phyloP scores from a whole-genome alignment of 2,797 vertebrate species.

The Phrynocephalus forsythii region DNA sequence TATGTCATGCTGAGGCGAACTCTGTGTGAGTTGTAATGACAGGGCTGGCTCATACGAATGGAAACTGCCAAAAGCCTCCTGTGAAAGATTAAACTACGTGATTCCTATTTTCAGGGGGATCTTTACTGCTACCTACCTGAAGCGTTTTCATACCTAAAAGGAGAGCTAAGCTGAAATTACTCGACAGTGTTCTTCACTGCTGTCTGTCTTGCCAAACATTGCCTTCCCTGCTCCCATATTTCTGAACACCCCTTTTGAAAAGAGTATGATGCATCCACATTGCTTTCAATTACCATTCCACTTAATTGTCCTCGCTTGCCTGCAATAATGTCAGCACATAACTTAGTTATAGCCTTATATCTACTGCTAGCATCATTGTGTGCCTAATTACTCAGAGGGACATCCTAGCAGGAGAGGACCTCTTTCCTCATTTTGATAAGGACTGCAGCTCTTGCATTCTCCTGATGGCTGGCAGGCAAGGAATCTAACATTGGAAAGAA shows the following conservation, averaged over 20 bases:
- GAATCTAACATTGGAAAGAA: neutral
- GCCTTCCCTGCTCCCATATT: neutral
- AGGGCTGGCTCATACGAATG: slow-evolving; percentile 14
- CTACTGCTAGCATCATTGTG: neutral
- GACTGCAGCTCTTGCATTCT: neutral
- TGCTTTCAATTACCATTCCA: neutral
- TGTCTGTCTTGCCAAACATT: neutral
- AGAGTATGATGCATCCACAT: neutral
- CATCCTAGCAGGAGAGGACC: neutral
- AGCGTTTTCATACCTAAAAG: slow-evolving; percentile 1
- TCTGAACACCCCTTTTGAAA: neutral
- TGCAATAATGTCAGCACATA: neutral
- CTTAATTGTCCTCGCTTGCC: neutral
- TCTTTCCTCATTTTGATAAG: neutral
- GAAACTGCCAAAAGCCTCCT: slow-evolving; percentile 8
- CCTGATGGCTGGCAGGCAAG: neutral
- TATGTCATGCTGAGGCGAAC: slow-evolving; percentile 16
- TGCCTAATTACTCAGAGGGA: neutral
- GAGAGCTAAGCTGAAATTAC: neutral
- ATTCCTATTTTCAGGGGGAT: slow-evolving; percentile 20
- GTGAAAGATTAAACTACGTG: slow-evolving; percentile 16
- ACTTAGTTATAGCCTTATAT: neutral
- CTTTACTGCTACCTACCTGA: neutral
- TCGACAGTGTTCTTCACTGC: neutral
- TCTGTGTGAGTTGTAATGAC: slow-evolving; percentile 20